Evolutionary conservation across 2,113 vertebrate genomes (phyloP).

Genomic region (Otolemur garnettii): DNA sequence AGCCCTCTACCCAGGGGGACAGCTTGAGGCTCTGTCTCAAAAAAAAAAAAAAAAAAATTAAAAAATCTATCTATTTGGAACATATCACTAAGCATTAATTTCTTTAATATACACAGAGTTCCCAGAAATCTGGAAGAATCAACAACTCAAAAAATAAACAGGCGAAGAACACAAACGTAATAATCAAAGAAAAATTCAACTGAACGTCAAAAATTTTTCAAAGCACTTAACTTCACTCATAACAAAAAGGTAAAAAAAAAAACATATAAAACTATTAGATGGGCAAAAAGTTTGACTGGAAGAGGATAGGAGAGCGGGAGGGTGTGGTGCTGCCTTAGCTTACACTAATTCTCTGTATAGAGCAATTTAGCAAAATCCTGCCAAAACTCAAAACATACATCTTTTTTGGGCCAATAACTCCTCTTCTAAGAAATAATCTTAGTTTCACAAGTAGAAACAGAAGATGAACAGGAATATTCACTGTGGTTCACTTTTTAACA

Average conservation of each 20-base stretch:
- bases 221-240: not conserved
- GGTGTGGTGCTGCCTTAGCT: not conserved
- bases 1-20: too few relatives aligned
- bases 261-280: not conserved
- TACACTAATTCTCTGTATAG: not conserved
- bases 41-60: not conserved
- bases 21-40: too few relatives aligned
- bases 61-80: not conserved
- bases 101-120: not conserved
- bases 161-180: not conserved
- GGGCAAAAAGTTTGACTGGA: constrained; percentile 20
- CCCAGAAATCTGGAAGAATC: constrained; percentile 8
- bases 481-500: not conserved
- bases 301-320: not conserved
- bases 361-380: not conserved
- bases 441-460: not conserved
- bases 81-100: not conserved
- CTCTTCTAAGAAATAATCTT: constrained; percentile 13
- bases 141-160: not conserved
- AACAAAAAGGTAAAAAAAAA: not conserved
- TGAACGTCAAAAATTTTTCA: not conserved
- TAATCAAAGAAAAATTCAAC: not conserved
- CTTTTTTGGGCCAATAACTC: not conserved
- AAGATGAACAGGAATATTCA: not conserved
- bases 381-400: not conserved